Evolutionary conservation across 2,888 invertebrate genomes (phyloP).

Genomic region (Willowsia nigromaculata): DNA sequence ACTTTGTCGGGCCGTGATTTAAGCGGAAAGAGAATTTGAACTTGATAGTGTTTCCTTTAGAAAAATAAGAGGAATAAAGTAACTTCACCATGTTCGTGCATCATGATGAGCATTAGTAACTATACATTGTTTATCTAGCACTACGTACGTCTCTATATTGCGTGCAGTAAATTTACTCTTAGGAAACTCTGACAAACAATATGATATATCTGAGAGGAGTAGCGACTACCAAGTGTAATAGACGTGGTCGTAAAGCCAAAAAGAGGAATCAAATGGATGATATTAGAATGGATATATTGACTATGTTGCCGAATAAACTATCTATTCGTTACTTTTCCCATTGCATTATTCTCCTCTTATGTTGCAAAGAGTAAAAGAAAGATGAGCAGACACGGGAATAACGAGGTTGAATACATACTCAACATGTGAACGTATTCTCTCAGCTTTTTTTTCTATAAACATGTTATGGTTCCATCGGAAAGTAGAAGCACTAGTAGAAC

Average conservation of each 20-base stretch:
- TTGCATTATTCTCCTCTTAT: not conserved
- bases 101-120: constrained; percentile 25
- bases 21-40: constrained; percentile 29
- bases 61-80: not conserved
- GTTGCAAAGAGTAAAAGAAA: not conserved
- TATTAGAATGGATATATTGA: not conserved
- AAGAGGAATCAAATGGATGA: constrained; percentile 2
- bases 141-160: not conserved
- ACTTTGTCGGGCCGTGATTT: no score
- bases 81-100: constrained; percentile 8
- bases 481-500: not conserved
- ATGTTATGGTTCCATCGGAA: not conserved
- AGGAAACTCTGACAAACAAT: constrained; percentile 29
- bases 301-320: not conserved
- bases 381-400: not conserved
- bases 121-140: not conserved
- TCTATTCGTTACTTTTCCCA: not conserved
- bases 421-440: not conserved
- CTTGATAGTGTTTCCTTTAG: not conserved
- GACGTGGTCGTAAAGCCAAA: not conserved
- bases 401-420: not conserved
- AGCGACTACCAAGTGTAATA: not conserved
- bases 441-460: not conserved
- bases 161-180: not conserved
- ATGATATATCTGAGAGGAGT: not conserved